A percentile compares a stretch with the other conserved stretches of the same genome.
Evolutionary conservation across 2,113 vertebrate genomes (phyloP).

Genomic region (Cromileptes altivelis): DNA sequence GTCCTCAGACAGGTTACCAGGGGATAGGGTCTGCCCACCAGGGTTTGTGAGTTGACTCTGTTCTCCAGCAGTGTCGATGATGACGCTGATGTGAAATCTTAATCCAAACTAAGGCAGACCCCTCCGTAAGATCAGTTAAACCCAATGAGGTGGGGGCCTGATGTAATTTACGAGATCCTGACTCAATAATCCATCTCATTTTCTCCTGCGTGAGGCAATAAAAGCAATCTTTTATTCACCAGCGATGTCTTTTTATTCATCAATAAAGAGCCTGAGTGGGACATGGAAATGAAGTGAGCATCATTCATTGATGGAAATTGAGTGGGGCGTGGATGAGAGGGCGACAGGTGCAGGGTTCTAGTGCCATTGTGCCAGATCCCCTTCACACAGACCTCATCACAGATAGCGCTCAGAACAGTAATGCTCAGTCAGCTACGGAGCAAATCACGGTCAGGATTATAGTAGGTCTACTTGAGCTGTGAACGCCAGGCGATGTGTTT

Average conservation of each 20-base stretch:
- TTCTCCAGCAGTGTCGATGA: slow-evolving; percentile 59
- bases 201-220: slow-evolving; percentile 68
- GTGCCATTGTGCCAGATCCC: slow-evolving; percentile 55
- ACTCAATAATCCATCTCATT: slow-evolving; percentile 77
- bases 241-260: slow-evolving; percentile 69
- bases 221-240: slow-evolving; percentile 67
- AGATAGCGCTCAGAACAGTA: slow-evolving; percentile 28
- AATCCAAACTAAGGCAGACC: slow-evolving; percentile 55
- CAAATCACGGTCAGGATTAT: slow-evolving; percentile 24
- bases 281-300: slow-evolving; percentile 72
- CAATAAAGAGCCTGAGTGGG: slow-evolving; percentile 64
- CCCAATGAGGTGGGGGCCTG: slow-evolving; percentile 68
- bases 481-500: slow-evolving; percentile 28
- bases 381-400: slow-evolving; percentile 54
- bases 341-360: slow-evolving; percentile 66
- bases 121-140: slow-evolving; percentile 68
- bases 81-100: slow-evolving; percentile 68
- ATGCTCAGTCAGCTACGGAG: slow-evolving; percentile 25
- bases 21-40: slow-evolving; percentile 24
- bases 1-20: slow-evolving; percentile 9
- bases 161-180: slow-evolving; percentile 64
- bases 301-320: slow-evolving; percentile 56
- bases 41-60: slow-evolving; percentile 39
- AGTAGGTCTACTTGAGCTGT: slow-evolving; percentile 31
- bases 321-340: slow-evolving; percentile 54